Percentiles rank a stretch among this genome's conserved stretches.
Evolutionary conservation across 2,888 invertebrate genomes (phyloP).

Genomic region (Ganaspis brasiliensis): DNA sequence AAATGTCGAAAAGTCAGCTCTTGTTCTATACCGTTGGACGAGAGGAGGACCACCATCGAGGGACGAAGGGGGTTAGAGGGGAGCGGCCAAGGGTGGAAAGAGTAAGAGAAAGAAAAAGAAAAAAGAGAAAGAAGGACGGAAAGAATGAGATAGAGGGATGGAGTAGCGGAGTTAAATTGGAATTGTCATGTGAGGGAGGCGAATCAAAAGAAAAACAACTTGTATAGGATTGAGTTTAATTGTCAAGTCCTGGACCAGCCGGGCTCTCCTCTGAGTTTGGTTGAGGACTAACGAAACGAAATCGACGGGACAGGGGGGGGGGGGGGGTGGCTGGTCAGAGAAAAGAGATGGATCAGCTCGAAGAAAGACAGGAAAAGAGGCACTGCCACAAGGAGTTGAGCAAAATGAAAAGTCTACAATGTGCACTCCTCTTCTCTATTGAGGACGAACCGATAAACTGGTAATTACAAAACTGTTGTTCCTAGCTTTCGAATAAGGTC

Average conservation of each 20-base stretch:
- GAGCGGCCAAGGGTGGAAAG: conserved; percentile 45
- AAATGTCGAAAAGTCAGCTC: conserved; percentile 78
- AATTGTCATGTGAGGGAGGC: conserved; percentile 78
- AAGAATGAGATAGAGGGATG: conserved; percentile 49
- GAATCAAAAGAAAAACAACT: conserved; percentile 77
- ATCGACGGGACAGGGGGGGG: conserved; percentile 54
- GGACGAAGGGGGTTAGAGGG: conserved; percentile 52
- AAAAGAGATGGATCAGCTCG: conserved; percentile 52
- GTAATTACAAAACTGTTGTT: conserved; percentile 74
- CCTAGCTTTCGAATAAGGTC: conserved; percentile 48
- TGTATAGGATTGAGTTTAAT: conserved; percentile 77
- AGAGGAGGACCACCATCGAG: conserved; percentile 23
- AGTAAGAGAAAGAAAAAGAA: conserved; percentile 49
- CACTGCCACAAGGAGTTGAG: conserved; percentile 49
- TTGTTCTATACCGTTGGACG: conserved; percentile 53
- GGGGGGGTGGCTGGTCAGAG: conserved; percentile 58
- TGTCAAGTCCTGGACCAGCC: conserved; percentile 62
- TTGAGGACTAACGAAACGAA: conserved; percentile 64
- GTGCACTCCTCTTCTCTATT: conserved; percentile 46
- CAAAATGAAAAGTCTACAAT: conserved; percentile 48
- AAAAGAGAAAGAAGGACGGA: conserved; percentile 30
- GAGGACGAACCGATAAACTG: conserved; percentile 70
- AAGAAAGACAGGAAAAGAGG: conserved; percentile 47
- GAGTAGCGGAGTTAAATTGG: conserved; percentile 73
- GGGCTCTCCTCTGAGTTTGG: conserved; percentile 59